Base-by-base conservation (phyloP, 2,113 vertebrate species). In the Nerophis lumbriciformis region DNA sequence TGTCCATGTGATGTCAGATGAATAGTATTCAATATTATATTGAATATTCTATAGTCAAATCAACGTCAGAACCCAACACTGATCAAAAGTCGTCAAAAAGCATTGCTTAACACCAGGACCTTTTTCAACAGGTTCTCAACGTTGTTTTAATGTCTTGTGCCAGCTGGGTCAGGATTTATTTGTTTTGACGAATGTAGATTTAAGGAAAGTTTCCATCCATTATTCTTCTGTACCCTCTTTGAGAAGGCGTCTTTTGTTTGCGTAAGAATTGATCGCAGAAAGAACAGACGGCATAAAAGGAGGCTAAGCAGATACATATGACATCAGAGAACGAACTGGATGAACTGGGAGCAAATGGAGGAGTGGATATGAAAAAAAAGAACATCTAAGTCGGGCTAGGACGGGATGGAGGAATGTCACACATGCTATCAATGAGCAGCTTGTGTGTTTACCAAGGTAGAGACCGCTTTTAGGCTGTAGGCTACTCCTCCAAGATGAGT, bases 331-430 rank as follows among this genome's bases (percentile, higher is more conserved):
- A 61, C 9, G 66, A 39, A 62, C 13, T 13, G 56, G 35, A 49
- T 47, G 37, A 62, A 47, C 47, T 16, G 11, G 62, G 45, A 76
- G 44, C 53, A 75, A 71, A 78, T 53, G 56, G 48, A 54, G 45
- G 66, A 49, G 21, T 19, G 8, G 48, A 36, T 45, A n/a, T 48
- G 4, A 9, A 57, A 57, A 44, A 49, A 55, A 63, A 72, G 73
- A 69, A 75, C 79, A 66, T 54, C 68, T 36, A 38, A 45, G 49
- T 59, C 39, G 66, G 66, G 69, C 70, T 68, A 77, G 53, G 81
- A 80, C 66, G 78, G 64, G 78, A 80, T 69, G 80, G 81, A 76
- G 85, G 88, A 88, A 88, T 88, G 82, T 88, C 81, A 83, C 87
- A 88, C 85, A 73, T 83, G 76, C 79, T 66, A 72, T 87, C 84